Base-by-base conservation (phyloP, 2,797 vertebrate genomes). In the Kryptolebias ocellatus region DNA sequence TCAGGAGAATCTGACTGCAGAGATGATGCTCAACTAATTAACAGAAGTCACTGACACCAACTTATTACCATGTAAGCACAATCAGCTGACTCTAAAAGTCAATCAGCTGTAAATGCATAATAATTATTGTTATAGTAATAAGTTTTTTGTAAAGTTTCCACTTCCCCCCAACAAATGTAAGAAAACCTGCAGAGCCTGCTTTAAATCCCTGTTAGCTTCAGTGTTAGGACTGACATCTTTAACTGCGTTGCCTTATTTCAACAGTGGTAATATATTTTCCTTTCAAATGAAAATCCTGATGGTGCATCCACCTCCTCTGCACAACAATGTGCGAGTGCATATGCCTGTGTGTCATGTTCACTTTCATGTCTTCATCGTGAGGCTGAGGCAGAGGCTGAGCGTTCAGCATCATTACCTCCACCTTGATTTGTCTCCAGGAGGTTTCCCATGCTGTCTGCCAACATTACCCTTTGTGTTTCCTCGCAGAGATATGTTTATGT, bases 381-480 rank as follows among this genome's bases (percentile, higher is more conserved):
- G 24, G 34, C 37, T 50, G 60, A 57, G 28, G 53, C 0, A 6
- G 20, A 11, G 67, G 61, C 61, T 28, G 68, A 80, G 56, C 16
- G 60, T 80, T 85, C 72, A 24, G 76, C 81, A 61, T 72, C 85
- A 80, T 88, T 85, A 86, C 60, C 77, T 53, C 79, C 42, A 49
- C 67, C 77, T 77, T 74, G 72, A 74, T 85, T 70, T 65, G 72
- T 74, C 67, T 81, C 63, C 14, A 42, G 39, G 70, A 51, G 65
- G 31, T 64, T 70, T 57, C 0, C 1, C 5, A 16, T 16, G 31
- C 64, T 45, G 70, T 71, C 78, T 84, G 67, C 76, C 70, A 78
- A 71, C 81, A 74, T 86, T 79, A 72, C 53, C 78, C 79, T 72
- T 61, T 78, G 81, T 85, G 76, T 75, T 83, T 70, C 61, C 73